These are phyloP conservation scores for Clitarchus hookeri DNA, from an alignment of 2,888 invertebrate genomes.

Conservation along the genomic window DNA sequence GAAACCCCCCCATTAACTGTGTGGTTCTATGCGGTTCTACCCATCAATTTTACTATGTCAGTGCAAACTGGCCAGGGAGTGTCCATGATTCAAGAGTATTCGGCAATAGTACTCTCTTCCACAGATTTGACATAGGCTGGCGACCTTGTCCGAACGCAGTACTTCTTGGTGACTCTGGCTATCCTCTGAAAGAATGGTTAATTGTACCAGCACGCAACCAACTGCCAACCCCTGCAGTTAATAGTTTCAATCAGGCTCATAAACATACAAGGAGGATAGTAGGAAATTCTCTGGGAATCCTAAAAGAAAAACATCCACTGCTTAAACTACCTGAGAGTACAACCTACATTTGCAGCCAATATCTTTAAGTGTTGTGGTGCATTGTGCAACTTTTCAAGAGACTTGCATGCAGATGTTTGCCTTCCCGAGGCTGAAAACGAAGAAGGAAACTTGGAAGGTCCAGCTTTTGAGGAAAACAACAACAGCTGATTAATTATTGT, in stretches of 20 bases:
- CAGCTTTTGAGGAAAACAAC: too few relatives aligned
- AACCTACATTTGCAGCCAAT: neutral
- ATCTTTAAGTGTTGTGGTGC: neutral
- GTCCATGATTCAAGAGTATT: neutral
- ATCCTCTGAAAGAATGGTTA: conserved; percentile 8
- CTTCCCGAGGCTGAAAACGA: too few relatives aligned
- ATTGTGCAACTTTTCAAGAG: neutral
- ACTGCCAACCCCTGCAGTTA: neutral
- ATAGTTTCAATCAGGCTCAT: neutral
- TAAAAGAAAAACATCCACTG: neutral
- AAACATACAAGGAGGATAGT: neutral
- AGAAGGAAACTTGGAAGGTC: too few relatives aligned
- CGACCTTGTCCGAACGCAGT: neutral
- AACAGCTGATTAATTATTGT: too few relatives aligned
- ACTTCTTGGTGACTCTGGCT: neutral
- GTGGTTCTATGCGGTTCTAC: neutral
- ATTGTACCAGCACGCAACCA: neutral
- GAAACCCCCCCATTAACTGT: neutral
- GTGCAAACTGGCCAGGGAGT: neutral
- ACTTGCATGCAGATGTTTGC: neutral
- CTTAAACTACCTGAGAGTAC: neutral
- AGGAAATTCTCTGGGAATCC: neutral
- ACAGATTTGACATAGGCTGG: neutral
- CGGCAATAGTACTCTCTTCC: neutral
- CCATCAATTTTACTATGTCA: neutral